Conservation (phyloP, 2,888 invertebrate genomes). For the Candidula unifasciata region DNA sequence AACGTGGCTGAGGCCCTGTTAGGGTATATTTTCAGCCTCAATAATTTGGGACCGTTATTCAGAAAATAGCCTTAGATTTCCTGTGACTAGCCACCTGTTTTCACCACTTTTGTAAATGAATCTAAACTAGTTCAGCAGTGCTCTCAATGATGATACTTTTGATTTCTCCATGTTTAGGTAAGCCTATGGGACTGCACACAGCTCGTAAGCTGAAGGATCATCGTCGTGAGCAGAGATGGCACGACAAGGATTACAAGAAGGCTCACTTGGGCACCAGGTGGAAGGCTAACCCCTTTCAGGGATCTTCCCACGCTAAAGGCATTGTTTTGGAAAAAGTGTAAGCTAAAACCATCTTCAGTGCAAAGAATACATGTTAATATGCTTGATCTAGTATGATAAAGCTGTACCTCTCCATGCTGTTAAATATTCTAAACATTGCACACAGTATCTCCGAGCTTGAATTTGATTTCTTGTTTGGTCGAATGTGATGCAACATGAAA, state of each 20-base stretch:
- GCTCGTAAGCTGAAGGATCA: slow-evolving; percentile 91
- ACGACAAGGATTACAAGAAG: slow-evolving; percentile 99
- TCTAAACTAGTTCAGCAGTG: too few relatives aligned
- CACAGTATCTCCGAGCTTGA: slow-evolving; percentile 35
- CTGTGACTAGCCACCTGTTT: too few relatives aligned
- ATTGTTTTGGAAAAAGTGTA: slow-evolving; percentile 99
- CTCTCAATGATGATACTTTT: too few relatives aligned
- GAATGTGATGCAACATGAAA: slow-evolving; percentile 33
- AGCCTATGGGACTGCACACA: slow-evolving; percentile 98
- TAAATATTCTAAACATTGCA: slow-evolving; percentile 1
- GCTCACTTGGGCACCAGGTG: slow-evolving; percentile 99
- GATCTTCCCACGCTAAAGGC: slow-evolving; percentile 94
- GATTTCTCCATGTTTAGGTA: slow-evolving; percentile 83
- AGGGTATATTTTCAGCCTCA: too few relatives aligned
- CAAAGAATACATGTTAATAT: too few relatives aligned
- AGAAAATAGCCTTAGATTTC: too few relatives aligned
- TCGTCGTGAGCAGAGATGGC: slow-evolving; percentile 90
- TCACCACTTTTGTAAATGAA: neutral
- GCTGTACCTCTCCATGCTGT: too few relatives aligned
- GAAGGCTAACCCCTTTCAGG: slow-evolving; percentile 90
- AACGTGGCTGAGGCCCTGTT: too few relatives aligned
- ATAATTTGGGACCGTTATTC: too few relatives aligned
- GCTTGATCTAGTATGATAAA: too few relatives aligned
- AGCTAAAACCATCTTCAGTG: too few relatives aligned
- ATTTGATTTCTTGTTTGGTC: slow-evolving; percentile 6